A percentile compares a stretch with the other conserved stretches of the same genome.
These are phyloP conservation scores for Agrotis exclamationis DNA, from an alignment of 2,888 invertebrate genomes.

Conservation along the genomic window DNA sequence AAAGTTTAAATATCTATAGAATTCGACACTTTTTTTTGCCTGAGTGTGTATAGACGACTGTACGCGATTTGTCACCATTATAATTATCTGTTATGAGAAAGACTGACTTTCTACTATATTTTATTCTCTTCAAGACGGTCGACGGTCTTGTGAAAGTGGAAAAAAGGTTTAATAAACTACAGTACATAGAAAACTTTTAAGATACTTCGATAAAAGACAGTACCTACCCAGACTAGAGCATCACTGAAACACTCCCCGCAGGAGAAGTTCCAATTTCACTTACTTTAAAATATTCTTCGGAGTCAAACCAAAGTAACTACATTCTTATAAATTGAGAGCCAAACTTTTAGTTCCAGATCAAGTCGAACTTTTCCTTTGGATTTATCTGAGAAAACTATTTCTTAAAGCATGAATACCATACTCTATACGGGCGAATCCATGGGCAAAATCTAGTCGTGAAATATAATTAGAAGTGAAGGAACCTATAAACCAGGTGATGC, in stretches of 20 bases:
- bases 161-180: no score
- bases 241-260: not conserved
- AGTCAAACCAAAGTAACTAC: constrained; percentile 18
- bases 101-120: no score
- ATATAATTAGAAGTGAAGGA: constrained; percentile 38
- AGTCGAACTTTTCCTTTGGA: constrained; percentile 9
- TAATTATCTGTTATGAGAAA: no score
- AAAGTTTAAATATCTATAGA: no score
- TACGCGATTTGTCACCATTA: no score
- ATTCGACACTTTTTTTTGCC: no score
- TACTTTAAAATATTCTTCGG: constrained; percentile 15
- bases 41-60: no score
- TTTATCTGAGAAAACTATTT: not conserved
- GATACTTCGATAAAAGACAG: not conserved
- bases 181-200: not conserved
- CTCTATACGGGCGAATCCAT: no score
- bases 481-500: constrained; percentile 49
- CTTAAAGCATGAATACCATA: no score
- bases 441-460: not conserved
- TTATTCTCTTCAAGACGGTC: no score
- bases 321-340: constrained; percentile 28
- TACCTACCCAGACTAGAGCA: not conserved
- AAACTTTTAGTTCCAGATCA: constrained; percentile 20
- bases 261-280: not conserved
- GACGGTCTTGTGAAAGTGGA: no score